These are phyloP conservation scores for Pristionchus entomophagus DNA, from an alignment of 2,888 invertebrate genomes.

Conservation along the genomic window DNA sequence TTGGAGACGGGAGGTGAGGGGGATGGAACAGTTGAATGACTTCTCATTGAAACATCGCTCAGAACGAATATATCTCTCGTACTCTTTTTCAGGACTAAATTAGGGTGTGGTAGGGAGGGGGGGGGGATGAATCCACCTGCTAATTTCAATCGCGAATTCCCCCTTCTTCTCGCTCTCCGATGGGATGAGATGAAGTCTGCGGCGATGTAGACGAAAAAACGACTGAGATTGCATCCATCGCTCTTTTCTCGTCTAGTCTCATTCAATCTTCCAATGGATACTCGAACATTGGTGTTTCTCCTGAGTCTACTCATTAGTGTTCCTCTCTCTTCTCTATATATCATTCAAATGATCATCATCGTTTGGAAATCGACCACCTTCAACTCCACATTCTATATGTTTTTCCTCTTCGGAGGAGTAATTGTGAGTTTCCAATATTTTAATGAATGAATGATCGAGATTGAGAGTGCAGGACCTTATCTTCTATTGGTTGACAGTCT, in stretches of 20 bases:
- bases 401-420: neutral
- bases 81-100: no score
- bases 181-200: no score
- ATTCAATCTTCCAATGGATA: neutral
- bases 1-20: neutral
- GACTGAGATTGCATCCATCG: no score
- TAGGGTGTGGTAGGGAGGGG: no score
- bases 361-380: neutral
- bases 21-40: neutral
- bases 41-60: neutral
- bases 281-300: neutral
- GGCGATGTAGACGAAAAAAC: no score
- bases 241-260: no score
- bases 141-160: neutral
- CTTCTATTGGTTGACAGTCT: neutral
- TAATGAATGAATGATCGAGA: no score
- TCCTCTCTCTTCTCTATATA: neutral
- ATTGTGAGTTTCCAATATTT: neutral
- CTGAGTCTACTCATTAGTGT: neutral
- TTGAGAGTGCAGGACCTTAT: neutral
- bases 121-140: neutral
- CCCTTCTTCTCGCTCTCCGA: no score
- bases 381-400: neutral
- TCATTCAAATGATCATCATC: neutral
- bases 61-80: no score